Conservation (phyloP, 2,888 invertebrate species). For the Philhelius pedissequus region DNA sequence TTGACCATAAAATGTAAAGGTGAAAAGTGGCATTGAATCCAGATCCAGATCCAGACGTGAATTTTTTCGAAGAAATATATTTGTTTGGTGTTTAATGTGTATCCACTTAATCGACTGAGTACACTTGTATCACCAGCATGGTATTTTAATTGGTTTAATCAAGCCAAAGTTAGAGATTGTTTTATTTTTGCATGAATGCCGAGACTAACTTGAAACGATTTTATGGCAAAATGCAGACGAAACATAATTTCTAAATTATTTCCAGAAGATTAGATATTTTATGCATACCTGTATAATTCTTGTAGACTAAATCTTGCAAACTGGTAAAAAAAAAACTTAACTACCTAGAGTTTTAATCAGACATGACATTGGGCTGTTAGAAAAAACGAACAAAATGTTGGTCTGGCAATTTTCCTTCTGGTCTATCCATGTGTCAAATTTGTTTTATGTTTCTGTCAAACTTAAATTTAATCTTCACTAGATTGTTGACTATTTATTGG, state of each 20-base stretch:
- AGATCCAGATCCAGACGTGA: neutral
- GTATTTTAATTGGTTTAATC: conserved; percentile 45
- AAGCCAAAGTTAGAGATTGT: neutral
- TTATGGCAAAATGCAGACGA: neutral
- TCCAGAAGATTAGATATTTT: neutral
- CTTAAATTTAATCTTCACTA: too few relatives aligned
- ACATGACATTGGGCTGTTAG: too few relatives aligned
- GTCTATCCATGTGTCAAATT: too few relatives aligned
- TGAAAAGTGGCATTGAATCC: neutral
- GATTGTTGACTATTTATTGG: too few relatives aligned
- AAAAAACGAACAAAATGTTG: too few relatives aligned
- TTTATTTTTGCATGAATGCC: neutral
- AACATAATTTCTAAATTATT: neutral
- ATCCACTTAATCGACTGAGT: conserved; percentile 67
- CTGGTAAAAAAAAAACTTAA: too few relatives aligned
- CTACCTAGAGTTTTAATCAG: too few relatives aligned
- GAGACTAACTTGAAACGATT: neutral
- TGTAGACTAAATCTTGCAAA: too few relatives aligned
- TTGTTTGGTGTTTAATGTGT: conserved; percentile 63
- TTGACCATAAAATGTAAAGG: neutral
- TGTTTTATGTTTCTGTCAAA: too few relatives aligned
- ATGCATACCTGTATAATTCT: too few relatives aligned
- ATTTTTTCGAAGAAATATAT: conserved; percentile 13
- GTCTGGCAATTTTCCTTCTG: too few relatives aligned
- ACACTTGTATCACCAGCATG: conserved; percentile 56